Percentiles rank a stretch among this genome's conserved stretches.
Evolutionary conservation across 2,113 vertebrate species (phyloP).

Genomic region (Salminus brasiliensis): DNA sequence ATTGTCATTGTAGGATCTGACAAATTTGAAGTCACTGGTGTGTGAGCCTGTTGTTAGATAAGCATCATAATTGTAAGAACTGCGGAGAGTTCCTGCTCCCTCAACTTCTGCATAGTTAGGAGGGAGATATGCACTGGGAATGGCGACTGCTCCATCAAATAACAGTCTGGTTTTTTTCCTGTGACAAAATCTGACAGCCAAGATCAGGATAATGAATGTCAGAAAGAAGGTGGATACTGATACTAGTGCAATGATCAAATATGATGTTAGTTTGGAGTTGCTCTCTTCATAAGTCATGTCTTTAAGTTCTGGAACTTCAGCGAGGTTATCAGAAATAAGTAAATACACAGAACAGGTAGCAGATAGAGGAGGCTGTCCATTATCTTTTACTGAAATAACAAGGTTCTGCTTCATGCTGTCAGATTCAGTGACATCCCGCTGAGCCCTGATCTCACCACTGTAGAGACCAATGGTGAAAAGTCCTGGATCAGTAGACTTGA

Average conservation of each 20-base stretch:
- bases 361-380: constrained; percentile 70
- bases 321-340: constrained; percentile 49
- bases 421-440: constrained; percentile 51
- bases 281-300: constrained; percentile 3
- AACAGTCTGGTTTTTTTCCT: constrained; percentile 66
- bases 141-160: constrained; percentile 70
- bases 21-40: constrained; percentile 68
- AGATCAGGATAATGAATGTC: constrained; percentile 68
- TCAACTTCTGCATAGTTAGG: constrained; percentile 66
- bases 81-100: constrained; percentile 67
- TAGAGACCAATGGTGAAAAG: constrained; percentile 52
- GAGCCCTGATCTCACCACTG: constrained; percentile 52
- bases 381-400: constrained; percentile 70
- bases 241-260: constrained; percentile 59
- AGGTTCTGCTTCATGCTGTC: constrained; percentile 69
- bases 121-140: constrained; percentile 69
- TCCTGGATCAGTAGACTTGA: constrained; percentile 50
- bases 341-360: constrained; percentile 73
- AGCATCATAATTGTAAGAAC: constrained; percentile 64
- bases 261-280: background rate
- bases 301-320: constrained; percentile 63
- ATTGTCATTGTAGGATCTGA: too few species aligned
- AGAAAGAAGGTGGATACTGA: constrained; percentile 74
- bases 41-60: constrained; percentile 41
- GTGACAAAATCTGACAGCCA: constrained; percentile 70